Evolutionary conservation across 1,140 invertebrate genomes (phyloP).

Genomic region (Lucilia cuprina): DNA sequence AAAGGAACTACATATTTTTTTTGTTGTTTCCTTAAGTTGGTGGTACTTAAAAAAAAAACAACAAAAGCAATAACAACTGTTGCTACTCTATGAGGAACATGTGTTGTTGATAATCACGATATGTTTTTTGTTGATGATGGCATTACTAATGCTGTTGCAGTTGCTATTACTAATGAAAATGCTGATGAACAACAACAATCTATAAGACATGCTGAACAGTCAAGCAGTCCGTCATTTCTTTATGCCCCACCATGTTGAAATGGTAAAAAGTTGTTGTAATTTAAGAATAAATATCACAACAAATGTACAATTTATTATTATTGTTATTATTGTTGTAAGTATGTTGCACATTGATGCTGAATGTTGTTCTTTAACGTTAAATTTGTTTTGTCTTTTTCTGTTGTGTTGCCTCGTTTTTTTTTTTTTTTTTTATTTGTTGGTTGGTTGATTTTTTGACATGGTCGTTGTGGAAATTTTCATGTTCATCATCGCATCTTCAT

Average conservation of each 20-base stretch:
- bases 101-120: not conserved
- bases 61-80: slow-evolving; percentile 6
- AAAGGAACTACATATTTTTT: not conserved
- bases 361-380: not conserved
- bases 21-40: not conserved
- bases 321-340: too few relatives aligned
- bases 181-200: not conserved
- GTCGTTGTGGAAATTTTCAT: not conserved
- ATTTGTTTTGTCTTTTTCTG: not conserved
- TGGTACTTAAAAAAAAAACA: not conserved
- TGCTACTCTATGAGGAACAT: not conserved
- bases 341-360: not conserved
- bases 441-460: slow-evolving; percentile 7
- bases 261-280: not conserved
- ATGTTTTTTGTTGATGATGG: not conserved
- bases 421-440: not conserved
- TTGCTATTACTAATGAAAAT: not conserved
- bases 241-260: not conserved
- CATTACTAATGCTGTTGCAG: not conserved
- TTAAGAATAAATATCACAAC: not conserved
- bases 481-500: not conserved
- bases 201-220: not conserved
- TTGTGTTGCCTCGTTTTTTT: not conserved
- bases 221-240: not conserved
- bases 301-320: not conserved